Conservation (phyloP, 2,797 vertebrate species). For the Fratercula arctica region DNA sequence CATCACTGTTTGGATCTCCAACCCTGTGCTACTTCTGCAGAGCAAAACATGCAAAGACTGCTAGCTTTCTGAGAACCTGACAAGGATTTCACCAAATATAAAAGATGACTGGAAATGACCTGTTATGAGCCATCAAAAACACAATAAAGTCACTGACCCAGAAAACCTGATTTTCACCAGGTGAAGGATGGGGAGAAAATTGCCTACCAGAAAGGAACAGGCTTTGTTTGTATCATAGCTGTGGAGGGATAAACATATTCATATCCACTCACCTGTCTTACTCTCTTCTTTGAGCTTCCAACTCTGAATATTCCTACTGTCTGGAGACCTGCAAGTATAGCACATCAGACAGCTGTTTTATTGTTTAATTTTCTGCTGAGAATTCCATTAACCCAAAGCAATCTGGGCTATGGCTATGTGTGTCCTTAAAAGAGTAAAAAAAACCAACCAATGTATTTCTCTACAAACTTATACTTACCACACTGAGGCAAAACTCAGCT, state of each 20-base stretch:
- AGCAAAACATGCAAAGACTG: constrained; percentile 13
- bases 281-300: constrained; percentile 98
- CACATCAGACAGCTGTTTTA: constrained; percentile 46
- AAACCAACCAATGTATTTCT: not conserved
- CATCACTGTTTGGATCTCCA: constrained; percentile 14
- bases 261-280: constrained; percentile 87
- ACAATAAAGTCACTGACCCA: not conserved
- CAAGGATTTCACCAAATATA: not conserved
- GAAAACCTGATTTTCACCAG: not conserved
- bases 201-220: not conserved
- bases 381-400: constrained; percentile 15
- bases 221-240: not conserved
- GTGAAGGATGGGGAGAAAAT: not conserved
- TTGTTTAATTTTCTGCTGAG: not conserved
- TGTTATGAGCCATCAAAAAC: not conserved
- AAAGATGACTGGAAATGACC: not conserved
- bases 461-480: not conserved
- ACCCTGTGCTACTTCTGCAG: not conserved
- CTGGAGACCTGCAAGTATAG: constrained; percentile 85
- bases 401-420: not conserved
- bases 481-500: not conserved
- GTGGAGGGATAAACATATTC: not conserved
- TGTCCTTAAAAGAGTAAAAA: not conserved
- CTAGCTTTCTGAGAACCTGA: constrained; percentile 30
- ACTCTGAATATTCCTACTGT: constrained; percentile 98